Percentiles rank a stretch among this genome's conserved stretches.
These are phyloP conservation scores for Danionella dracula DNA, from an alignment of 2,797 vertebrate genomes.

Conservation along the genomic window DNA sequence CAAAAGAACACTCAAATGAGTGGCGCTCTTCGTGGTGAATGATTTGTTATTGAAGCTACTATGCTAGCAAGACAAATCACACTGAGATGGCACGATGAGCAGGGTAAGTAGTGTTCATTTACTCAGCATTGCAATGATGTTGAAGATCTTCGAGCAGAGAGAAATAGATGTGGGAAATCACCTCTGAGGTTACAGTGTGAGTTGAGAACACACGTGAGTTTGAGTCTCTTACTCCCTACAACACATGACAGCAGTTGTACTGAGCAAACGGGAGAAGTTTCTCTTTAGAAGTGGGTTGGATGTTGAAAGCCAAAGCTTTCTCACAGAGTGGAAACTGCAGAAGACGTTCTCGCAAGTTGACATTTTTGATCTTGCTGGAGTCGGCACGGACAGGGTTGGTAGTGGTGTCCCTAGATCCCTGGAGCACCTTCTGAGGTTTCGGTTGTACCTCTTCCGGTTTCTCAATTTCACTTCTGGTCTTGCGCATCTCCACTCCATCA, in stretches of 20 bases:
- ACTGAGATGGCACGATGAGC: conserved; percentile 21
- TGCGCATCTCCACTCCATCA: conserved; percentile 46
- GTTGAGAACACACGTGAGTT: conserved; percentile 4
- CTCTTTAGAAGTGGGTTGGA: conserved; percentile 76
- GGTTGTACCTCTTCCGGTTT: conserved; percentile 30
- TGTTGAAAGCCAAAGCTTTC: conserved; percentile 83
- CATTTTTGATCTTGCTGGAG: conserved; percentile 67
- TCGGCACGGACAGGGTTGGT: conserved; percentile 26
- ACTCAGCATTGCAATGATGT: conserved; percentile 35
- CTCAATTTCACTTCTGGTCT: background rate
- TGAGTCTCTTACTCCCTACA: conserved; percentile 54
- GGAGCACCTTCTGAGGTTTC: conserved; percentile 35
- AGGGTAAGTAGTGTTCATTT: conserved; percentile 32
- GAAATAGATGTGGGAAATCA: conserved; percentile 27
- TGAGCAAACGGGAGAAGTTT: conserved; percentile 81
- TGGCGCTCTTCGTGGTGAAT: too few species aligned
- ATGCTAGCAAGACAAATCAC: conserved; percentile 28
- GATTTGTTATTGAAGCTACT: conserved; percentile 4
- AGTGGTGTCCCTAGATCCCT: conserved; percentile 41
- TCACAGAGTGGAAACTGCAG: conserved; percentile 84
- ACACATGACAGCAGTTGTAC: conserved; percentile 88
- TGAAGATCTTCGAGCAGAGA: conserved; percentile 27
- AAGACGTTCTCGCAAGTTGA: conserved; percentile 78
- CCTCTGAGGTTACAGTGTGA: conserved; percentile 39
- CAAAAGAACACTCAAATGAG: background rate